Base-by-base conservation (phyloP, 1,140 invertebrate genomes). In the Hypothenemus hampei region DNA sequence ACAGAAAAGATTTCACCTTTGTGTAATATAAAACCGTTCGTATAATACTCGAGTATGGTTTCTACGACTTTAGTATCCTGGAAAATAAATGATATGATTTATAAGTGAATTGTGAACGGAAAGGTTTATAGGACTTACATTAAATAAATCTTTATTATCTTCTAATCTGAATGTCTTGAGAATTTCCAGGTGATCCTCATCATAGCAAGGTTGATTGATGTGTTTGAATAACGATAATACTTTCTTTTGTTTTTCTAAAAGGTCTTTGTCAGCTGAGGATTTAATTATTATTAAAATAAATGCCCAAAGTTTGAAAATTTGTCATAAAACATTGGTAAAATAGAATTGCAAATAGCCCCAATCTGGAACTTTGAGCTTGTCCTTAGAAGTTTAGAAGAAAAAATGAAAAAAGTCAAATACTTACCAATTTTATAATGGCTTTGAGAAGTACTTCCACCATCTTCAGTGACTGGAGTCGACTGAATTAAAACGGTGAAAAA, bases 161-260 rank as follows among this genome's bases (percentile, higher is more conserved):
- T 78, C 75, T 36, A 81, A 72, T 36, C 75, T 74, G 63, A 74
- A 83, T 31, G 72, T 74, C 10, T 73, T 73, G 22, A 76, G 77
- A 29, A 75, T 70, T 44, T 82, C 71, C 23, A 72, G 71, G 13
- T 73, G 71, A 3, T 74, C 71, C 0, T 69, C 65, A 54, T 76
- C 73, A 6, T 77, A 69, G 44, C 73, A 75, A 3, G 75, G 75
- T 62, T 80, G 78, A 58, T 77, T 75, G 1, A 85, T 72, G 57
- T 83, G 79, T 41, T 81, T 74, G 16, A 83, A 69, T n/a, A 87
- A 73, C 46, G 78, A 75, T 31, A 85, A 74, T 7, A 83, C 73
- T 21, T 78, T 71, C 35, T 76, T 75, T 72, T 86, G 83, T 52
- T 77, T 81, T 7, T 71, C 64, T 39, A 83, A 61, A 15, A 80